Percentiles rank a stretch among this genome's conserved stretches.
These are phyloP conservation scores for Leptinotarsa juncta DNA, from an alignment of 2,888 invertebrate genomes.

Conservation along the genomic window DNA sequence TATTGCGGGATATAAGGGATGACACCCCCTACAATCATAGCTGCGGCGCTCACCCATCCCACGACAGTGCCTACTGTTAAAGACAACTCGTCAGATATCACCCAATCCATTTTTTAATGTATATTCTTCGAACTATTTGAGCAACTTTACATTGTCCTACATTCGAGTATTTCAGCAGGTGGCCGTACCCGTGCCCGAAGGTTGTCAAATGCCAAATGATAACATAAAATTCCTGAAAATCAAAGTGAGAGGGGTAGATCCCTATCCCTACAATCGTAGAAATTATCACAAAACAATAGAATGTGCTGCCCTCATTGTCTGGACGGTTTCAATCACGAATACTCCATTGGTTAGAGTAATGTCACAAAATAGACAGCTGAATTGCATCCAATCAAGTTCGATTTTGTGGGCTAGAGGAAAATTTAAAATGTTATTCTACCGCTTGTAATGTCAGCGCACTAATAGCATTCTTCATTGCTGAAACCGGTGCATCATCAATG, in stretches of 20 bases:
- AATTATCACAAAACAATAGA: too few relatives aligned
- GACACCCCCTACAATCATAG: constrained; percentile 95
- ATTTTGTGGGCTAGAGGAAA: too few relatives aligned
- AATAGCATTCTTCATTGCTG: too few relatives aligned
- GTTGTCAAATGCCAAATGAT: constrained; percentile 9
- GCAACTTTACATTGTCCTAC: constrained; percentile 14
- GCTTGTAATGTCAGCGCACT: too few relatives aligned
- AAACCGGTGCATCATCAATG: too few relatives aligned
- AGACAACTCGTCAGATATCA: constrained; percentile 80
- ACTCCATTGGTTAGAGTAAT: too few relatives aligned
- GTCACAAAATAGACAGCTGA: too few relatives aligned
- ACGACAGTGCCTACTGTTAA: constrained; percentile 81
- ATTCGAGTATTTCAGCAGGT: constrained; percentile 17
- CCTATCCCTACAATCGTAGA: background rate
- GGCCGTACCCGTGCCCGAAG: constrained; percentile 1
- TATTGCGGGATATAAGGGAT: constrained; percentile 98
- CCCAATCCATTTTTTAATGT: constrained; percentile 76
- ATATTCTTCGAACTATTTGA: constrained; percentile 24
- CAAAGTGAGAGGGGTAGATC: background rate
- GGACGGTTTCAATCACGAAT: too few relatives aligned
- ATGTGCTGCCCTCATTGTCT: too few relatives aligned
- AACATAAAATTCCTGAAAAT: background rate
- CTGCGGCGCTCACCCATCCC: constrained; percentile 84
- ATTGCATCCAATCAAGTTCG: too few relatives aligned
- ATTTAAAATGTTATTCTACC: too few relatives aligned